Conservation (phyloP, 2,113 vertebrate species). For the Orycteropus afer region DNA sequence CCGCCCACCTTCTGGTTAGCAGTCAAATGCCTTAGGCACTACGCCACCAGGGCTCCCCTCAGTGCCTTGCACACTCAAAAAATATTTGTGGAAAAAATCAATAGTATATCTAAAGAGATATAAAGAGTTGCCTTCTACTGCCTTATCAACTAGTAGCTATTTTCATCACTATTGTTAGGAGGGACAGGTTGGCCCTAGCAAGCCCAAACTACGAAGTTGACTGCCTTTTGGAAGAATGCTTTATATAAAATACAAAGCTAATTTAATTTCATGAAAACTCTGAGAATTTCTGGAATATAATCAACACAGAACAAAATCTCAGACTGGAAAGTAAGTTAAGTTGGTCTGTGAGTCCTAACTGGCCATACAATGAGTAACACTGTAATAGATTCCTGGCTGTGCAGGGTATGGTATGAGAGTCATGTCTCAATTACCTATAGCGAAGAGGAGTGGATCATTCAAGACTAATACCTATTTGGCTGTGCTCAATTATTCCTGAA, state of each 20-base stretch:
- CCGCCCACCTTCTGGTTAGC: no score
- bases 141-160: not conserved
- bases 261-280: conserved; percentile 26
- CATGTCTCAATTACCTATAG: not conserved
- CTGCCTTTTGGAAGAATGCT: not conserved
- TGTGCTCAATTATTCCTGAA: not conserved
- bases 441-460: not conserved
- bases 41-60: no score
- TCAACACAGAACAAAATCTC: not conserved
- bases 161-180: not conserved
- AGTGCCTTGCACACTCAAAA: not conserved
- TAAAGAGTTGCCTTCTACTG: not conserved
- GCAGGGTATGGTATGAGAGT: not conserved
- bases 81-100: not conserved
- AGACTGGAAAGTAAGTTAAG: not conserved
- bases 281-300: not conserved
- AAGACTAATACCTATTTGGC: not conserved
- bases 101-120: fast-evolving
- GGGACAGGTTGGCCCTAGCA: not conserved
- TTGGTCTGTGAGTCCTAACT: not conserved
- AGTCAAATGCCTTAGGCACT: no score
- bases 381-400: not conserved
- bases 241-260: not conserved
- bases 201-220: not conserved
- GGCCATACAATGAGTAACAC: no score